A percentile compares a stretch with the other conserved stretches of the same genome.
Conservation (phyloP, 2,113 vertebrate species). For the Nycticebus coucang region DNA sequence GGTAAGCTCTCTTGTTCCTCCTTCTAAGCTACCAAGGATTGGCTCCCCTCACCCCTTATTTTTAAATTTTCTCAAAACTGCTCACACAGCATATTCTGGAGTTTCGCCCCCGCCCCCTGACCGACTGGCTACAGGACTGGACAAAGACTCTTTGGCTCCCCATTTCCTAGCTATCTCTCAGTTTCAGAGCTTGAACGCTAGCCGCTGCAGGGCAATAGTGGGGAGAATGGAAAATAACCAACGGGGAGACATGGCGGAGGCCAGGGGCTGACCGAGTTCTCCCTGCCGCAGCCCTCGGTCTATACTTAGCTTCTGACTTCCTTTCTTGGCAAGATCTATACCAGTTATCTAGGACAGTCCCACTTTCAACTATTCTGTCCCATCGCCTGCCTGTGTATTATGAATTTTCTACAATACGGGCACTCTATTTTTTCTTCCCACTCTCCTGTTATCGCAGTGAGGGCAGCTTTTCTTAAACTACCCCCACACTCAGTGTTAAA, state of each 20-base stretch:
- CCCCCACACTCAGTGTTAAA: background rate
- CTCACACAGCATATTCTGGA: background rate
- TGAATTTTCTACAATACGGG: background rate
- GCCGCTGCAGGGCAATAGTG: background rate
- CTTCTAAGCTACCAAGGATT: background rate
- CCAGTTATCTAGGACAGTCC: constrained; percentile 49
- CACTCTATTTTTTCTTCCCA: background rate
- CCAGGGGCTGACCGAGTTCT: background rate
- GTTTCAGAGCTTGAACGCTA: background rate
- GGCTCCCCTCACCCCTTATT: background rate
- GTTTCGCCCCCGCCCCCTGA: background rate
- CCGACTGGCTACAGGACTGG: background rate
- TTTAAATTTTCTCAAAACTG: constrained; percentile 26
- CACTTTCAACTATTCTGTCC: background rate
- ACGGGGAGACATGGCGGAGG: background rate
- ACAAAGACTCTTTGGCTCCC: background rate
- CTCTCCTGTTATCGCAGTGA: background rate
- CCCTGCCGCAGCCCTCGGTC: background rate
- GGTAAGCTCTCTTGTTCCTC: background rate
- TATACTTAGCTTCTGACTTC: constrained; percentile 65
- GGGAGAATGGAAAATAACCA: constrained; percentile 36
- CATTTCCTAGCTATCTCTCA: background rate
- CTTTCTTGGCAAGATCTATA: background rate
- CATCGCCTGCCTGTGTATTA: background rate
- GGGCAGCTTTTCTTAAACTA: background rate